Evolutionary conservation across 2,888 invertebrate genomes (phyloP), one percentile per base, ranked within the genome.

Genomic region (Hoplodrina ambigua): DNA sequence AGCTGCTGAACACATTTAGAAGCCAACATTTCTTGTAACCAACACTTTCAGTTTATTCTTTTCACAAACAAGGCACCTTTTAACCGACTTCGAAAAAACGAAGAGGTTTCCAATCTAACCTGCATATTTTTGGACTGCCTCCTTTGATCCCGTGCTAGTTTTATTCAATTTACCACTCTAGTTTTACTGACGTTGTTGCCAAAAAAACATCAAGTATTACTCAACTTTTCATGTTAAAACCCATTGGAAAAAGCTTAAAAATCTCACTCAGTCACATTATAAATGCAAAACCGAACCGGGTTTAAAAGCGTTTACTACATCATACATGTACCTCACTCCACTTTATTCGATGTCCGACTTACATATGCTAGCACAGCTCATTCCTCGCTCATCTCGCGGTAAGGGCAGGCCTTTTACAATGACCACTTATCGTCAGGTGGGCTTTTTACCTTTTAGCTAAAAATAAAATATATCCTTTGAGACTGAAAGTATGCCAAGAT

Each of bases 391-490:
- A 80, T 65, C 69, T 73, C 25, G n/a, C 53, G 25, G 33, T 66
- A 49, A n/a, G 19, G 4, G n/a, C 13, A 7, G 1, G 4, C 53
- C 72, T 54, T 69, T 44, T 17, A 20, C 54, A 81, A 72, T 75
- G 79, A 72, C 76, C 83, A 85, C 85, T 85, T 84, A 83, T 66
- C 81, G 76, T 73, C 75, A 84, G 83, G 78, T 85, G 79, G 81
- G 81, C 70, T 69, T 83, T 82, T 79, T 78, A 78, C 83, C 75
- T 81, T 72, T 84, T 73, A 81, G 79, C 76, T 73, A 70, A 81
- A 79, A 83, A 75, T 82, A 82, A 25, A 82, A 72, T 69, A 69
- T 74, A 80, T 70, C 75, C 83, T 83, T 78, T 82, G 70, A 78
- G 74, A 71, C 80, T 58, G 17, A 56, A 73, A 69, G 71, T 69